These are phyloP conservation scores for Aphodius granarius DNA, from an alignment of 2,888 invertebrate genomes.

Conservation along the genomic window DNA sequence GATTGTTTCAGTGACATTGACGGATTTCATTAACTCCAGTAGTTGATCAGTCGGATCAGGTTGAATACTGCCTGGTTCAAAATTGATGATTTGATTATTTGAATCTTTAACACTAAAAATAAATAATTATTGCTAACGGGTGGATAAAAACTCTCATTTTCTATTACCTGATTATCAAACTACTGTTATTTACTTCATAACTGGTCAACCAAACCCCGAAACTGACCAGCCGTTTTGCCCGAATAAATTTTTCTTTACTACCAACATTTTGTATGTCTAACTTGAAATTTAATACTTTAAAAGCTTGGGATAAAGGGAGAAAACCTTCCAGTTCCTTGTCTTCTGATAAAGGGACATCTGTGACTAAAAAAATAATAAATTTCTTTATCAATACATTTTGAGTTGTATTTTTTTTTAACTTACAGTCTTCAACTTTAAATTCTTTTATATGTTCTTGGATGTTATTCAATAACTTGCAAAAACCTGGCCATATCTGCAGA, in stretches of 20 bases:
- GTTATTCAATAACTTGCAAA: conserved; percentile 73
- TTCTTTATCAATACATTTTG: conserved; percentile 2
- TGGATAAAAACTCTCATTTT: background rate
- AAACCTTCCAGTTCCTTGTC: conserved; percentile 82
- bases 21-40: conserved; percentile 60
- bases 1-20: conserved; percentile 49
- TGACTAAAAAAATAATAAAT: conserved; percentile 52
- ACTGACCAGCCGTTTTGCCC: conserved; percentile 57
- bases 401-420: no score
- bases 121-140: conserved; percentile 28
- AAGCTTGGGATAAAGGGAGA: conserved; percentile 67
- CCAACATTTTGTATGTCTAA: conserved; percentile 50
- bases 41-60: conserved; percentile 57
- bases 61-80: conserved; percentile 53
- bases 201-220: conserved; percentile 57
- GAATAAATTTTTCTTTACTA: conserved; percentile 54
- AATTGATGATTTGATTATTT: conserved; percentile 43
- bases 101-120: conserved; percentile 26
- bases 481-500: conserved; percentile 77
- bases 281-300: conserved; percentile 60
- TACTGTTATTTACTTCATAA: conserved; percentile 47
- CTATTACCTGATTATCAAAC: conserved; percentile 33
- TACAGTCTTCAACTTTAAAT: conserved; percentile 60
- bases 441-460: conserved; percentile 58
- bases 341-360: conserved; percentile 71